Evolutionary conservation across 2,797 vertebrate species (phyloP), one percentile per base, ranked within the genome.

Genomic region (Philypnodon macrostomus): DNA sequence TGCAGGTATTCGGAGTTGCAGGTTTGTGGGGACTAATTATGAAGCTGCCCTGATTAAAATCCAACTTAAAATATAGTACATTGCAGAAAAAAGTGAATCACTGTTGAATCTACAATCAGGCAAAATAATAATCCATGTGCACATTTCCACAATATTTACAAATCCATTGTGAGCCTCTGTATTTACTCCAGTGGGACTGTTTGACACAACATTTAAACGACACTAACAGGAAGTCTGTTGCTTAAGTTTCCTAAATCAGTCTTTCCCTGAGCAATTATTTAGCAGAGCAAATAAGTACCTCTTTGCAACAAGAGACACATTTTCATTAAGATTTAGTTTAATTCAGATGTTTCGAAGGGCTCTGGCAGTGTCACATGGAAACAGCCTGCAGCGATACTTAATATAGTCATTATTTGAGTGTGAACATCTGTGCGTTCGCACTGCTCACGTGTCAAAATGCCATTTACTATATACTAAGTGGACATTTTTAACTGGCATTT

Each of bases 131-230:
- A 63, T 38, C 40, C 42, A 17, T 50, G 58, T 64, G 57, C 29
- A 1, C 42, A 57, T 70, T 53, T 53, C 12, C 37, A 33, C 15
- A 53, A 57, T 41, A 8, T 41, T 53, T 45, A 51, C 64, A 31
- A 51, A 67, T 73, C 56, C 42, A 53, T 14, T 2, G 1, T 47
- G 58, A 59, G 4, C 60, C 40, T 53, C 40, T 65, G 67, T 70
- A 69, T 70, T 58, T 61, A 63, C 40, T 63, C 47, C 51, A 47
- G 27, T 32, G 29, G 31, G 39, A 44, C 32, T n/a, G n/a, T n/a
- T n/a, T n/a, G n/a, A n/a, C n/a, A n/a, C n/a, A n/a, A 32, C 58
- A 58, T 2, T 47, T 53, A 4, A 3, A 36, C 30, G 17, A 15
- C 2, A 21, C 16, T 15, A 42, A 2, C 30, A 6, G 9, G 44